These are phyloP conservation scores for Sarcophaga bullata DNA, from an alignment of 1,140 invertebrate species.

Conservation along the genomic window DNA sequence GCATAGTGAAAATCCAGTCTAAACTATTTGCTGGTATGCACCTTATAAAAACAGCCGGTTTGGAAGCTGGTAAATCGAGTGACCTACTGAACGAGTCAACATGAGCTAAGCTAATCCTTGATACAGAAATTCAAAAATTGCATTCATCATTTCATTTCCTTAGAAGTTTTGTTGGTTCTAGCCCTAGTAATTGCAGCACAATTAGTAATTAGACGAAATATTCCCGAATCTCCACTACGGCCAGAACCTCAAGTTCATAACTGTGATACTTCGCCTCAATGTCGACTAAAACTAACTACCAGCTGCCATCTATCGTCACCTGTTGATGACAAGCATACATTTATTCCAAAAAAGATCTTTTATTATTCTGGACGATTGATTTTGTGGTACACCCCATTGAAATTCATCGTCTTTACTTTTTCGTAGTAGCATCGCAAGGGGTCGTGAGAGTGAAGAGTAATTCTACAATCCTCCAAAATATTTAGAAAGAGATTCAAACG, in stretches of 20 bases:
- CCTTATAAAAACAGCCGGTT: background rate
- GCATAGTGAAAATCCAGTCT: constrained; percentile 41
- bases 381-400: constrained; percentile 42
- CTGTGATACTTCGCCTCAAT: constrained; percentile 55
- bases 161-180: constrained; percentile 59
- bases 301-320: constrained; percentile 46
- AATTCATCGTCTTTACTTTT: constrained; percentile 45
- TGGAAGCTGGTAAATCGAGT: background rate
- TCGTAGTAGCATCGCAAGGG: constrained; percentile 50
- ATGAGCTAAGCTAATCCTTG: constrained; percentile 41
- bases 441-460: constrained; percentile 52
- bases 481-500: constrained; percentile 50
- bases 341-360: constrained; percentile 42
- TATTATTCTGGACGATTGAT: constrained; percentile 45
- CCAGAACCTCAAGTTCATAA: constrained; percentile 63
- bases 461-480: constrained; percentile 47
- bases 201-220: constrained; percentile 61
- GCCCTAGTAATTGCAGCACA: constrained; percentile 60
- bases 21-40: background rate
- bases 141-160: constrained; percentile 49
- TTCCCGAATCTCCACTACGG: constrained; percentile 52
- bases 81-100: constrained; percentile 48
- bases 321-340: constrained; percentile 47
- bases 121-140: constrained; percentile 39
- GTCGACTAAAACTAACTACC: constrained; percentile 32